These are phyloP conservation scores for Zalophus californianus DNA, from an alignment of 2,797 vertebrate species.

Conservation along the genomic window DNA sequence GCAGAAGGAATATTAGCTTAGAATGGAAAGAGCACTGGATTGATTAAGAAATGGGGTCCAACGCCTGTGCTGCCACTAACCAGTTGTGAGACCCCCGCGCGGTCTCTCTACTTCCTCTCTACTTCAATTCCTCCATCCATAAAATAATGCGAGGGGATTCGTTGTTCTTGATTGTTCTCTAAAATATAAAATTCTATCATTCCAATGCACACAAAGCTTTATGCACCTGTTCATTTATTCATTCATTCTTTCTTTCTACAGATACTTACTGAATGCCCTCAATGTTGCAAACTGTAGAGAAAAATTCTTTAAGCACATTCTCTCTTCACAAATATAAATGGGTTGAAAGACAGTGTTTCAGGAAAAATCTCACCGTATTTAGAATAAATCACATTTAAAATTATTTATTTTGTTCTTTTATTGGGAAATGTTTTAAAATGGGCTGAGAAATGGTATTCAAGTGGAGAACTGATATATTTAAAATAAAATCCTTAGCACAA, in stretches of 20 bases:
- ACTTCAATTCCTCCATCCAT: not conserved
- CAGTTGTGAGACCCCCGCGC: not conserved
- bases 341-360: not conserved
- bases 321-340: conserved; percentile 6
- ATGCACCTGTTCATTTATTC: not conserved
- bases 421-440: conserved; percentile 51
- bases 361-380: not conserved
- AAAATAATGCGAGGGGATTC: not conserved
- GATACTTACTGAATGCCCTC: not conserved
- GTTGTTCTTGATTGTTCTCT: not conserved
- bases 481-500: conserved; percentile 57
- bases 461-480: conserved; percentile 52
- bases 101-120: not conserved
- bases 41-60: not conserved
- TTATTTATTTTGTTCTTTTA: conserved; percentile 37
- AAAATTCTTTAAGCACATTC: not conserved
- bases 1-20: conserved; percentile 28
- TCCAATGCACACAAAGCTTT: not conserved
- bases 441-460: conserved; percentile 33
- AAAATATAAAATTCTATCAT: not conserved
- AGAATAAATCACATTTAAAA: conserved; percentile 49
- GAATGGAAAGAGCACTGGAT: not conserved
- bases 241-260: conserved; percentile 4
- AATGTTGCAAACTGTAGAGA: not conserved
- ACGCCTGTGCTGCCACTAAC: not conserved